A percentile compares a stretch with the other conserved stretches of the same genome.
Conservation (phyloP, 64 coral and sea anemone species). For the Porites australiensis region DNA sequence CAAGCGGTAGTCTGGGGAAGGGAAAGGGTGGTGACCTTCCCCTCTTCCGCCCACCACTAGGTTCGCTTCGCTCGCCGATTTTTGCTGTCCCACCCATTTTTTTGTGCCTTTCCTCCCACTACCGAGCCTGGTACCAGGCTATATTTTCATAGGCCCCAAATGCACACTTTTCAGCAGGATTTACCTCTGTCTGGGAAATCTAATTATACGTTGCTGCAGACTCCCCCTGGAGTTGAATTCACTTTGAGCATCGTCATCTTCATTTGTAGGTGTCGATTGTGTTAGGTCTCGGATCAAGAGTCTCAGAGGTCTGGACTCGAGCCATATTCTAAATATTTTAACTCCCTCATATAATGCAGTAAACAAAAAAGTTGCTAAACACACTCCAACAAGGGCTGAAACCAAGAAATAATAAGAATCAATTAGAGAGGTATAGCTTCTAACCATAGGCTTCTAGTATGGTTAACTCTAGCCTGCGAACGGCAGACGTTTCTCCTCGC, state of each 20-base stretch:
- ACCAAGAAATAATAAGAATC: not conserved
- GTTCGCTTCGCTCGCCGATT: too few relatives aligned
- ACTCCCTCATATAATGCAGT: constrained; percentile 21
- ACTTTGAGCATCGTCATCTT: not conserved
- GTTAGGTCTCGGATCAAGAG: not conserved
- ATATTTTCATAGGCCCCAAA: too few relatives aligned
- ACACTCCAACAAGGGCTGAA: constrained; percentile 27
- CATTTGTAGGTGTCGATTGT: not conserved
- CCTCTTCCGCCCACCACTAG: too few relatives aligned
- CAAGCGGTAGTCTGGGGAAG: too few relatives aligned
- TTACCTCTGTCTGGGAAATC: not conserved
- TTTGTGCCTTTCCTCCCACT: too few relatives aligned
- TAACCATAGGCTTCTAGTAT: not conserved
- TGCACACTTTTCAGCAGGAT: too few relatives aligned
- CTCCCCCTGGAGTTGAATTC: not conserved
- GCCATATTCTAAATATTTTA: constrained; percentile 37
- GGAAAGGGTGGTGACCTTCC: too few relatives aligned
- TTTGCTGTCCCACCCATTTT: too few relatives aligned
- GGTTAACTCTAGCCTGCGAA: too few relatives aligned
- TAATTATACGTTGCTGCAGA: not conserved
- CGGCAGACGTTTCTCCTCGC: too few relatives aligned
- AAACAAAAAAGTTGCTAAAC: not conserved
- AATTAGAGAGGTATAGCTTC: not conserved
- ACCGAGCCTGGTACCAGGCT: too few relatives aligned
- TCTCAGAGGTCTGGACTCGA: not conserved